A percentile compares a stretch with the other conserved stretches of the same genome.
Conservation (phyloP, 2,888 invertebrate genomes). For the Erebia ligea region DNA sequence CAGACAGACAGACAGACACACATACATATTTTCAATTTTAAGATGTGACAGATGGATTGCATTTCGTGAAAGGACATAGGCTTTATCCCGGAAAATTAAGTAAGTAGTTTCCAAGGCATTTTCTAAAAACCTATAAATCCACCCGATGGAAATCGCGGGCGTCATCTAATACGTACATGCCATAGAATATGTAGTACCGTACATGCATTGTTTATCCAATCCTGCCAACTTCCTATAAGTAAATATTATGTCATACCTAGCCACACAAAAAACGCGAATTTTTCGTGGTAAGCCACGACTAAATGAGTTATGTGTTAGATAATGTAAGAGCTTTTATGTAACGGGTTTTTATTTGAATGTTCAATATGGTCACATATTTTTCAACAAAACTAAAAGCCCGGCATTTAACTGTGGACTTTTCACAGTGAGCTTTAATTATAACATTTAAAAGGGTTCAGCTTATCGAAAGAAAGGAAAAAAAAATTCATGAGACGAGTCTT, state of each 20-base stretch:
- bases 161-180: no score
- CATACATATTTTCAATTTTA: no score
- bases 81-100: no score
- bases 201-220: not conserved
- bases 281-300: not conserved
- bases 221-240: not conserved
- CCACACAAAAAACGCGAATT: not conserved
- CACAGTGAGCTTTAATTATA: constrained; percentile 31
- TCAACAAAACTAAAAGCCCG: constrained; percentile 23
- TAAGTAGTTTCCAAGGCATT: no score
- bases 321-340: constrained; percentile 19
- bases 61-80: no score
- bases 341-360: constrained; percentile 23
- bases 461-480: constrained; percentile 23
- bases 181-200: not conserved
- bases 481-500: no score
- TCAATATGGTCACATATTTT: constrained; percentile 18
- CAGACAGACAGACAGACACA: no score
- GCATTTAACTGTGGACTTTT: constrained; percentile 23
- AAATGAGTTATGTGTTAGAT: constrained; percentile 7
- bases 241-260: not conserved
- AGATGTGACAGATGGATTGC: no score
- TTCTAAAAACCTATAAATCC: no score
- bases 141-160: no score
- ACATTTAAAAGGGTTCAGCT: constrained; percentile 22